phyloP scores from a whole-genome alignment of 2,113 vertebrate species.

The Mesitornis unicolor region DNA sequence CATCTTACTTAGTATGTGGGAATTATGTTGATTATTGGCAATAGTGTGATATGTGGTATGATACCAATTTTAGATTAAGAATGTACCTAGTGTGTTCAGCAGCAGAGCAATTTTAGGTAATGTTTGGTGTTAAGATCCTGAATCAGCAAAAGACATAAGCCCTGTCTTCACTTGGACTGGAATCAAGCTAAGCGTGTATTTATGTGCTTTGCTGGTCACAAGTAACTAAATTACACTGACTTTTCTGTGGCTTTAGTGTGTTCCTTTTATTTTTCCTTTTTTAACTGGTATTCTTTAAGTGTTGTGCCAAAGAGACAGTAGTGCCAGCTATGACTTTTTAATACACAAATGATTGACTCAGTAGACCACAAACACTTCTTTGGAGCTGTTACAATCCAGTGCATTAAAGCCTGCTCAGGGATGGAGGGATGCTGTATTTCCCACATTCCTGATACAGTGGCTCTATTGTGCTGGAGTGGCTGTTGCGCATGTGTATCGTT shows the following conservation, averaged over 20 bases:
- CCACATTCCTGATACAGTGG: constrained; percentile 33
- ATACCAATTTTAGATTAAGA: not conserved
- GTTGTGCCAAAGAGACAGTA: not conserved
- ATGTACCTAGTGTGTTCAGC: not conserved
- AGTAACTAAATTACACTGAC: not conserved
- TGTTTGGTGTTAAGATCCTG: not conserved
- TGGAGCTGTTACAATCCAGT: constrained; percentile 36
- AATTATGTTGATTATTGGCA: not conserved
- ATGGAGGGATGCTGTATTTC: constrained; percentile 43
- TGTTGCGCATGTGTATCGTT: constrained; percentile 42
- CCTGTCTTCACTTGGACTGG: not conserved
- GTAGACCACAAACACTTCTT: constrained; percentile 33
- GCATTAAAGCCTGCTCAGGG: constrained; percentile 32
- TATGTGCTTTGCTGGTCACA: not conserved
- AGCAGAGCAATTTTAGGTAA: not conserved
- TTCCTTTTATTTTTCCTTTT: constrained; percentile 24
- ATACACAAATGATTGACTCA: constrained; percentile 23
- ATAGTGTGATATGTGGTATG: not conserved
- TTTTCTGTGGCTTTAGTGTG: not conserved
- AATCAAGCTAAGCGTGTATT: not conserved
- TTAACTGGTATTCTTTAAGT: constrained; percentile 3
- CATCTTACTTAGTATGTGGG: not conserved
- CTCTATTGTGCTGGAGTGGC: constrained; percentile 4
- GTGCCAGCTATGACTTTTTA: constrained; percentile 36
- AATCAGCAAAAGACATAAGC: not conserved